These are phyloP conservation scores for Baccha elongata DNA, from an alignment of 2,888 invertebrate genomes.

Conservation along the genomic window DNA sequence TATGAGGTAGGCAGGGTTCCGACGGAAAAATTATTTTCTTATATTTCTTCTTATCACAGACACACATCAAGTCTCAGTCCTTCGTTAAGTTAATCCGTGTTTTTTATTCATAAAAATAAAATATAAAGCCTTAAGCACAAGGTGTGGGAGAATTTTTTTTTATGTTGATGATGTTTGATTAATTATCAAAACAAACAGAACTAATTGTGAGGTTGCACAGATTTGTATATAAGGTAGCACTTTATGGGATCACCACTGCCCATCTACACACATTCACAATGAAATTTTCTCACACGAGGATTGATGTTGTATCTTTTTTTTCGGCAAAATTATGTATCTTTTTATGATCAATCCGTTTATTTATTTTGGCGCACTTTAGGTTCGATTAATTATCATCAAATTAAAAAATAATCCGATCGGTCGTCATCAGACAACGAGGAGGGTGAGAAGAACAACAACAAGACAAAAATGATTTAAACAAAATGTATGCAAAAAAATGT, in stretches of 20 bases:
- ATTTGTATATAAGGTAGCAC: slow-evolving; percentile 52
- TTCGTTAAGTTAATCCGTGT: slow-evolving; percentile 53
- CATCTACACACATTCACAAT: slow-evolving; percentile 45
- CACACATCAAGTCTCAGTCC: slow-evolving; percentile 55
- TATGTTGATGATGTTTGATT: slow-evolving; percentile 11
- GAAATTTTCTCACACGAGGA: slow-evolving; percentile 73
- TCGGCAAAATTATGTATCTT: slow-evolving; percentile 28
- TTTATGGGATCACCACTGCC: slow-evolving; percentile 58
- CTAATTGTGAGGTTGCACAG: slow-evolving; percentile 53
- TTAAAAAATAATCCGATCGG: slow-evolving; percentile 47
- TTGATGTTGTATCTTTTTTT: slow-evolving; percentile 50
- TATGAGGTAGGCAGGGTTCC: slow-evolving; percentile 69
- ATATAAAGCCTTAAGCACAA: slow-evolving; percentile 7
- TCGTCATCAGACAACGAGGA: slow-evolving; percentile 32
- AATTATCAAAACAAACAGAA: slow-evolving; percentile 73
- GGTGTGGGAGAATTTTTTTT: slow-evolving; percentile 30
- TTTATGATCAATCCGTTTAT: slow-evolving; percentile 22
- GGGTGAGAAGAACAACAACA: slow-evolving; percentile 52
- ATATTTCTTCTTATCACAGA: slow-evolving; percentile 42
- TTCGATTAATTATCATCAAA: slow-evolving; percentile 19
- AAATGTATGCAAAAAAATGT: slow-evolving; percentile 61
- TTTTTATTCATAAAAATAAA: slow-evolving; percentile 34
- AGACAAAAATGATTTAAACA: slow-evolving; percentile 39
- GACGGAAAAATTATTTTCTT: slow-evolving; percentile 55
- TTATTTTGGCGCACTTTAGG: slow-evolving; percentile 67